Percentiles rank a stretch among this genome's conserved stretches.
Evolutionary conservation across 1,140 invertebrate genomes (phyloP).

Genomic region (Oppia nitens): DNA sequence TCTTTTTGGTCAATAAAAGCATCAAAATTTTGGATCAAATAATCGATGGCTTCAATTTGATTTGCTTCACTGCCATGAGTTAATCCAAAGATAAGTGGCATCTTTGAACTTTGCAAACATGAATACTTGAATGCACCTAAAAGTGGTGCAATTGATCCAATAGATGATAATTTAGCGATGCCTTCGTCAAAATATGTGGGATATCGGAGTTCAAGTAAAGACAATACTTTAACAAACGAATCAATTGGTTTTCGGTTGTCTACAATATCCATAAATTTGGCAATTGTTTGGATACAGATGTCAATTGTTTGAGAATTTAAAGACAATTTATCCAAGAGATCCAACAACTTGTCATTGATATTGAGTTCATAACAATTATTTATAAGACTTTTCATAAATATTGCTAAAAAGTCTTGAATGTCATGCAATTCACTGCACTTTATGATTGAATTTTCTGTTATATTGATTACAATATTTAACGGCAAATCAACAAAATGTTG

Average conservation of each 20-base stretch:
- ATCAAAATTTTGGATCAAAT: slow-evolving; percentile 3
- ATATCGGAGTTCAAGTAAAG: slow-evolving; percentile 3
- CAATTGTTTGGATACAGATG: neutral
- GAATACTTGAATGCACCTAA: neutral
- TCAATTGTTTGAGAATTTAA: neutral
- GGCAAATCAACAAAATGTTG: neutral
- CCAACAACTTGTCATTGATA: neutral
- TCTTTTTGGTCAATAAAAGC: neutral
- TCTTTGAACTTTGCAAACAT: neutral
- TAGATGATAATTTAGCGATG: neutral
- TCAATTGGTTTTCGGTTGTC: neutral
- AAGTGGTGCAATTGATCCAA: neutral
- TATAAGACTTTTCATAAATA: neutral
- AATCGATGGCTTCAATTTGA: neutral
- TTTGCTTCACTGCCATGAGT: slow-evolving; percentile 11
- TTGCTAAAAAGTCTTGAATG: neutral
- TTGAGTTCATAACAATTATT: neutral
- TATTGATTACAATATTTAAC: neutral
- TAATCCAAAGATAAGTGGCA: slow-evolving; percentile 14
- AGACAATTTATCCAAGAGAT: neutral
- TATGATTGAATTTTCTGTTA: neutral
- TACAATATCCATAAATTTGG: neutral
- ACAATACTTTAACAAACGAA: neutral
- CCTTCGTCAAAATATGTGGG: neutral
- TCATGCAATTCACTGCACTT: neutral